Evolutionary conservation across 2,888 invertebrate species (phyloP), one percentile per base, ranked within the genome.

Genomic region (Lymantria dispar): DNA sequence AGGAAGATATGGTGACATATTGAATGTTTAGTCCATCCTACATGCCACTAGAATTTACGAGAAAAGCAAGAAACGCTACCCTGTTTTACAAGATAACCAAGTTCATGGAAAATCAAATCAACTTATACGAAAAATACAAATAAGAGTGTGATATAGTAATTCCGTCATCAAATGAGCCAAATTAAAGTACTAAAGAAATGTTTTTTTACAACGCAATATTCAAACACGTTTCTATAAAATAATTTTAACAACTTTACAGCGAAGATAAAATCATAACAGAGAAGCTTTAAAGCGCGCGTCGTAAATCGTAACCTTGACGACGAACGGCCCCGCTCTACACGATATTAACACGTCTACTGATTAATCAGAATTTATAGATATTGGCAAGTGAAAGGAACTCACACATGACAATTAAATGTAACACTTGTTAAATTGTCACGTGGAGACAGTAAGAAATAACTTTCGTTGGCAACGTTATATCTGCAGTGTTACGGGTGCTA

Each of bases 291-390:
- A 58, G 30, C 36, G 45, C 22, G 50, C 43, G 30, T 58, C 56
- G 48, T 62, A 64, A 60, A 68, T 53, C 47, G 58, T 59, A 63
- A 70, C 81, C 80, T 82, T 80, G 78, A 54, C 60, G 67, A 62
- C 68, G 59, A 56, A 59, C 65, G 69, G 52, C 62, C 60, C 54
- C 63, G 67, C 63, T 67, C 64, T 56, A 60, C 64, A 67, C 69
- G 65, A 44, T 11, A 75, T 71, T 70, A 76, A 70, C 70, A 64
- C 63, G 62, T 56, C 72, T 70, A 67, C 75, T 73, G 76, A 80
- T 84, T 83, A 83, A 82, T 80, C 76, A 53, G 69, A 75, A 83
- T 85, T 83, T 84, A 85, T 82, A 77, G 76, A 72, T 74, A 86
- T 86, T 87, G 83, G 83, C 84, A 83, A 74, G 74, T 64, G 71